phyloP scores from a whole-genome alignment of 2,113 vertebrate genomes.

The Heptranchias perlo region DNA sequence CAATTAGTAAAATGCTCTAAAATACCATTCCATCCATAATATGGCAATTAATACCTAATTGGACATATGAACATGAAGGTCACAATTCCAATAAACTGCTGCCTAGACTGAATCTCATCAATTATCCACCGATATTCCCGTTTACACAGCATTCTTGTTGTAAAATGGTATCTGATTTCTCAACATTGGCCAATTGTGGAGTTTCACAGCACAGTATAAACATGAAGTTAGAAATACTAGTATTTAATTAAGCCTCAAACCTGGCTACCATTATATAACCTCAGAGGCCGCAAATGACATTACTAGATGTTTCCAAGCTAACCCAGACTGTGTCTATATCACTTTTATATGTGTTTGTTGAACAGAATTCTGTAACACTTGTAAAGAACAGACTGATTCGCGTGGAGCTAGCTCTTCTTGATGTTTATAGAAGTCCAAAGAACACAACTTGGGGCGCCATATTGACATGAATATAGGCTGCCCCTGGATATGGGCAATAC shows the following conservation, averaged over 20 bases:
- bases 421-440: not conserved
- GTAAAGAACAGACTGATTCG: not conserved
- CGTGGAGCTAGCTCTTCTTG: not conserved
- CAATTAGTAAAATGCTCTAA: too few species aligned
- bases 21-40: not conserved
- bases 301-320: not conserved
- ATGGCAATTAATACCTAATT: not conserved
- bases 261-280: not conserved
- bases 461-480: not conserved
- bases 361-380: not conserved
- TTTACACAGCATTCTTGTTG: not conserved
- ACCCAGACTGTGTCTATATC: not conserved
- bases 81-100: not conserved
- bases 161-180: not conserved
- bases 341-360: not conserved
- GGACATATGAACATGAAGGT: not conserved
- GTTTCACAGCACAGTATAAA: not conserved
- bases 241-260: not conserved
- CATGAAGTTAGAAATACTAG: not conserved
- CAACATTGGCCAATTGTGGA: not conserved
- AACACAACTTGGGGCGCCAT: not conserved
- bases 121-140: not conserved
- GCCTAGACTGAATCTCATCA: not conserved
- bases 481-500: not conserved
- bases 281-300: not conserved